phyloP scores from a whole-genome alignment of 2,113 vertebrate species.

The Acinonyx jubatus region DNA sequence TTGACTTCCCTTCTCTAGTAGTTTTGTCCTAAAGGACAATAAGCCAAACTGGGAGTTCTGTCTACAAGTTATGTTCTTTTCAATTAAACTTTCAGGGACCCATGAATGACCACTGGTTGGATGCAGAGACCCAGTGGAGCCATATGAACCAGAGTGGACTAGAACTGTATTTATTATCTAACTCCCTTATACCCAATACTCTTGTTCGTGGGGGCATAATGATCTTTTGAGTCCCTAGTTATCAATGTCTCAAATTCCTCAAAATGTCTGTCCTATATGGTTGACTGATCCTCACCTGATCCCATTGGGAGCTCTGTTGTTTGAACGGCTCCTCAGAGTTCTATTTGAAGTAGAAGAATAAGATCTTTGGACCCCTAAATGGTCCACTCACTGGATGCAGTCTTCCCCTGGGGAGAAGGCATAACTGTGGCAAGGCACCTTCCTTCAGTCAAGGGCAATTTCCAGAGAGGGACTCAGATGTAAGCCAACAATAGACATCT shows the following conservation, averaged over 20 bases:
- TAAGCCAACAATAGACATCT: neutral
- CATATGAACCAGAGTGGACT: neutral
- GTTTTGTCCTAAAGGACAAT: neutral
- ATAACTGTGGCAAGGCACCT: neutral
- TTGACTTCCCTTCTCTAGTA: neutral
- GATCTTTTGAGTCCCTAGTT: neutral
- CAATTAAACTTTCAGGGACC: neutral
- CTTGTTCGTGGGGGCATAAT: fast-evolving
- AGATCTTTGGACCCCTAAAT: neutral
- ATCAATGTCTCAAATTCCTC: neutral
- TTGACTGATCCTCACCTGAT: neutral
- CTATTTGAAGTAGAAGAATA: neutral
- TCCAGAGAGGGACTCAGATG: neutral
- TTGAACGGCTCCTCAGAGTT: neutral
- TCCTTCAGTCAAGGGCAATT: neutral
- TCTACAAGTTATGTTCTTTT: neutral
- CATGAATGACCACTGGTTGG: neutral
- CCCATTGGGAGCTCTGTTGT: no score
- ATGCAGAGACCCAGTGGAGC: neutral
- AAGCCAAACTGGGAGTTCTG: neutral
- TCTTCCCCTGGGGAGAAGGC: neutral
- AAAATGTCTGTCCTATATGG: neutral
- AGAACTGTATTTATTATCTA: neutral
- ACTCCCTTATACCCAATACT: neutral
- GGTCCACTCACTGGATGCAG: neutral